Base-by-base conservation (phyloP, 2,888 invertebrate species). In the Drosophila siamana region DNA sequence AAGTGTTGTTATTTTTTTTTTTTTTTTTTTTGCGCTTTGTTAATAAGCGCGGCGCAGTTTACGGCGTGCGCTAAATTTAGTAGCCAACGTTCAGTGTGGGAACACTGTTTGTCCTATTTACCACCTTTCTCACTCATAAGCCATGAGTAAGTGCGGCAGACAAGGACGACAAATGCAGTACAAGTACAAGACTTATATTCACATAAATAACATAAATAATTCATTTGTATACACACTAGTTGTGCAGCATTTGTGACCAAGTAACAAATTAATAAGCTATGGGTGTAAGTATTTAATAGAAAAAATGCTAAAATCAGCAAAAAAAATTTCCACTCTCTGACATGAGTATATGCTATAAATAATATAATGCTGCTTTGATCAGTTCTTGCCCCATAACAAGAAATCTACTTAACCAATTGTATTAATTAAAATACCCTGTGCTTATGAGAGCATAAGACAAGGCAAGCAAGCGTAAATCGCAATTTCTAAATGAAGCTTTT, bases 31-130 rank as follows among this genome's bases (percentile, higher is more conserved):
- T 46, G 26, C 56, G 64, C 48, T 76, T 69, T 71, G 70, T 76
- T 80, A 70, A 78, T 76, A 86, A 76, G 73, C 83, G 74, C 83
- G 84, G 40, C 83, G 83, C 70, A 84, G 70, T 84, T 86, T 67
- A 62, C 67, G 43, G 64, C 61, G 41, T 65, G 74, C 41, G 71
- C 86, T 82, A 85, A 78, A 82, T 78, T 82, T 80, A 80, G 75
- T 71, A 73, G 55, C 43, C 86, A 86, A 83, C 86, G 86, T 78
- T 83, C 78, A 78, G 65, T 68, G 65, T 48, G 65, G 72, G 52
- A 46, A 66, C 71, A 59, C 44, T 44, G 33, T 59, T 59, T 52
- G 62, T 74, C 75, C 74, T 74, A 13, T 38, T 38, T 13, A 5
- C 6, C 36, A 8, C 11, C 8, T 11, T 28, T 30, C 8, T 30